Evolutionary conservation across 2,797 vertebrate species (phyloP).

Genomic region (Pseudotriccus pelzelni): DNA sequence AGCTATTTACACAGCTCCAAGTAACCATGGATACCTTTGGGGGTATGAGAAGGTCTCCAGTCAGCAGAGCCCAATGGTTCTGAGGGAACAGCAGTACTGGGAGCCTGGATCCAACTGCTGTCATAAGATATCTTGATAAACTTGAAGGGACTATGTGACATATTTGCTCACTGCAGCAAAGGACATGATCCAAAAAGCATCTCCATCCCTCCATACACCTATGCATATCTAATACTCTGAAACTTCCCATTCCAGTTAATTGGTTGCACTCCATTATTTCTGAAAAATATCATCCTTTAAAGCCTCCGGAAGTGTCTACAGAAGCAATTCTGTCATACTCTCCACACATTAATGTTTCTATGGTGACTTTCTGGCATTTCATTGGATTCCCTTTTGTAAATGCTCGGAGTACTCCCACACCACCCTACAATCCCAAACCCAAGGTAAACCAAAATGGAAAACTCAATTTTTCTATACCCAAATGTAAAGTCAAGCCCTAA

Average conservation of each 20-base stretch:
- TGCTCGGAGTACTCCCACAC: constrained; percentile 19
- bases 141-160: background rate
- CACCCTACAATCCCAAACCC: constrained; percentile 10
- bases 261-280: background rate
- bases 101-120: background rate
- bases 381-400: constrained; percentile 40
- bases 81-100: background rate
- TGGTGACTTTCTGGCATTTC: constrained; percentile 49
- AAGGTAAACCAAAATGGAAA: constrained; percentile 42
- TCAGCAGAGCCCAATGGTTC: background rate
- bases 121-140: background rate
- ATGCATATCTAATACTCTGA: background rate
- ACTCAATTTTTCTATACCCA: background rate
- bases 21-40: background rate
- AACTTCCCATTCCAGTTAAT: background rate
- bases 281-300: background rate
- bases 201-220: background rate
- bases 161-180: background rate
- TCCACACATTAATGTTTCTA: constrained; percentile 49
- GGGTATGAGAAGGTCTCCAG: background rate
- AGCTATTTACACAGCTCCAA: background rate
- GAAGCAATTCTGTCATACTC: constrained; percentile 11
- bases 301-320: background rate
- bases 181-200: background rate
- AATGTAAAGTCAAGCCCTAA: constrained; percentile 31